These are phyloP conservation scores for Stegodyphus dumicola DNA, from an alignment of 1,140 invertebrate genomes.

Conservation along the genomic window DNA sequence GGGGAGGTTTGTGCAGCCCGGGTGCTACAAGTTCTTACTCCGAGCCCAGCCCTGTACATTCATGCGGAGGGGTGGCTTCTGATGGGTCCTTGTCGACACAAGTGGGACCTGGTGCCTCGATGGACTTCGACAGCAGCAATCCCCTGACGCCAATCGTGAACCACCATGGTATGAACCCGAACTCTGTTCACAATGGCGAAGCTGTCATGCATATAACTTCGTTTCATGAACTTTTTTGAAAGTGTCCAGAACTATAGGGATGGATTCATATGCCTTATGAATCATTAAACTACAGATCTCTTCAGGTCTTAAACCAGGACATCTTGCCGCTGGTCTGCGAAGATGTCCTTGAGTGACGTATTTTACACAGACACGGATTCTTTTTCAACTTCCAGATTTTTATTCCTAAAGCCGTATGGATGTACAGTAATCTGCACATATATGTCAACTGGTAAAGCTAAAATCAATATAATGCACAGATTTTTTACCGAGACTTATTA, in stretches of 20 bases:
- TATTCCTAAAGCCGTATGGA: no score
- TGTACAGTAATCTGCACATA: no score
- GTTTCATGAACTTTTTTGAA: conserved; percentile 61
- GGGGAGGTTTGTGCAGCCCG: conserved; percentile 47
- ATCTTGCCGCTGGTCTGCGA: no score
- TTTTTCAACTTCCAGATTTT: no score
- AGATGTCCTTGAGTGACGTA: no score
- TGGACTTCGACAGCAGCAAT: conserved; percentile 57
- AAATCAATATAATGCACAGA: no score
- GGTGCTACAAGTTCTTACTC: conserved; percentile 62
- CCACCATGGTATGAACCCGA: conserved; percentile 32
- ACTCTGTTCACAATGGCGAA: conserved; percentile 36
- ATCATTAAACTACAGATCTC: no score
- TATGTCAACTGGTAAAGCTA: no score
- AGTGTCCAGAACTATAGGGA: not conserved
- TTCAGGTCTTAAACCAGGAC: no score
- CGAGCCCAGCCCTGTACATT: conserved; percentile 60
- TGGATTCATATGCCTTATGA: no score
- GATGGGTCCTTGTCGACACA: conserved; percentile 39
- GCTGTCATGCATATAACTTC: conserved; percentile 41
- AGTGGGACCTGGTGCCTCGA: conserved; percentile 19
- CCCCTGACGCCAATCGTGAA: conserved; percentile 42
- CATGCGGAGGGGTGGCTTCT: conserved; percentile 33
- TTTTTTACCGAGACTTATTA: no score
- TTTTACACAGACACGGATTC: no score